Conservation (phyloP, 64 coral and sea anemone species). For the Dendronephthya gigantea region DNA sequence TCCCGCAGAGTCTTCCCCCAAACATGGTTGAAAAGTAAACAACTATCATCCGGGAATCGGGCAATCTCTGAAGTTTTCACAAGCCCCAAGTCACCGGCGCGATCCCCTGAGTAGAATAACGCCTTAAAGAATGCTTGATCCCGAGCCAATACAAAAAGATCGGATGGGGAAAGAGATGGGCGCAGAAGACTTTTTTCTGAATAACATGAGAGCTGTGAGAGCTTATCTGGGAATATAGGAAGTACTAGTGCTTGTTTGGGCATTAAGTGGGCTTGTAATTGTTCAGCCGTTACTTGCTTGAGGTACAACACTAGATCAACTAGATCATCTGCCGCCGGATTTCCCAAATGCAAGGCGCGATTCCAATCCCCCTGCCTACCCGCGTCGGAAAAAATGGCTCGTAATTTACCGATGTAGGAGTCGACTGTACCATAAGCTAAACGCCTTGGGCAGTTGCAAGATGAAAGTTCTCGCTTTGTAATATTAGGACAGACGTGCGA, state of each 20-base stretch:
- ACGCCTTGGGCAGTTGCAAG: conserved; percentile 12
- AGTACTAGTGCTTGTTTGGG: conserved; percentile 35
- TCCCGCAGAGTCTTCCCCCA: conserved; percentile 26
- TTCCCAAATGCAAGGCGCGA: neutral
- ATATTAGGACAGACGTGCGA: neutral
- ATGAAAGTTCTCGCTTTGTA: neutral
- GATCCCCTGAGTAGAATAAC: conserved; percentile 14
- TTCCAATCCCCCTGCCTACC: conserved; percentile 23
- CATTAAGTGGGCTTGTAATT: neutral
- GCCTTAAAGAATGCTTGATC: conserved; percentile 35
- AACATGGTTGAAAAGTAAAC: conserved; percentile 27
- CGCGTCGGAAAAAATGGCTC: conserved; percentile 31
- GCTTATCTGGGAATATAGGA: neutral
- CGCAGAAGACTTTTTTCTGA: neutral
- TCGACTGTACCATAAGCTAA: conserved; percentile 29
- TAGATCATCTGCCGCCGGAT: neutral
- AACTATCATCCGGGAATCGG: conserved; percentile 7
- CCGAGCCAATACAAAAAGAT: neutral
- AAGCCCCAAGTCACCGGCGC: neutral
- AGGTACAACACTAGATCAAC: too few relatives aligned
- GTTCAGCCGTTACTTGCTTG: conserved; percentile 17
- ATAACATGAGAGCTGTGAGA: neutral
- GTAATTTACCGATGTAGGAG: conserved; percentile 31
- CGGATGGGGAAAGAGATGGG: neutral
- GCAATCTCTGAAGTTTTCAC: neutral